These are phyloP conservation scores for Rallus crepitans DNA, from an alignment of 2,797 vertebrate species.

Conservation along the genomic window DNA sequence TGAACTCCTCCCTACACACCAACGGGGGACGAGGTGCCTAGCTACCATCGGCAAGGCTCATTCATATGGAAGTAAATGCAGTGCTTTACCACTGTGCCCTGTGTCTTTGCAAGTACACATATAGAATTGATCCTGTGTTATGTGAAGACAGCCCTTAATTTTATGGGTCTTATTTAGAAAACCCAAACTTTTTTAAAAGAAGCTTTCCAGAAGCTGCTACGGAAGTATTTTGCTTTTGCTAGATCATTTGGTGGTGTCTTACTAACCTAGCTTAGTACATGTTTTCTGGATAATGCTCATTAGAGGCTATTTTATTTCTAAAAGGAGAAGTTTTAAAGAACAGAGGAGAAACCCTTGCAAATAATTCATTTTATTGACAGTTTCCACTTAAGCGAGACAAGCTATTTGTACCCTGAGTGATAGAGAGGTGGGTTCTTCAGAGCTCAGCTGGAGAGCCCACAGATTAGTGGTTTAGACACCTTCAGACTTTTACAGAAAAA, in stretches of 20 bases:
- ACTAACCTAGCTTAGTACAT: neutral
- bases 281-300: neutral
- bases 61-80: neutral
- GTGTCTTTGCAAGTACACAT: neutral
- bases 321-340: neutral
- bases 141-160: neutral
- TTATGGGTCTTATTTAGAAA: neutral
- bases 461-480: neutral
- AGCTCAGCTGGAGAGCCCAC: neutral
- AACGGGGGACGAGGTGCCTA: neutral
- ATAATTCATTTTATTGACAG: neutral
- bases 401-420: neutral
- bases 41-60: neutral
- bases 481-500: too few relatives aligned
- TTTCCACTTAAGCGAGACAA: neutral
- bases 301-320: neutral
- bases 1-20: neutral
- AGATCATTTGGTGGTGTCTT: neutral
- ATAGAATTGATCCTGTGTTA: neutral
- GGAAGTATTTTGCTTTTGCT: neutral
- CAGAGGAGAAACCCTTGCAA: neutral
- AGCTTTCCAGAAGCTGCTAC: neutral
- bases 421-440: neutral
- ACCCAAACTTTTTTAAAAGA: neutral
- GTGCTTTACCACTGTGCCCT: neutral